Conservation (phyloP, 2,113 vertebrate genomes). For the Gobio gobio region DNA sequence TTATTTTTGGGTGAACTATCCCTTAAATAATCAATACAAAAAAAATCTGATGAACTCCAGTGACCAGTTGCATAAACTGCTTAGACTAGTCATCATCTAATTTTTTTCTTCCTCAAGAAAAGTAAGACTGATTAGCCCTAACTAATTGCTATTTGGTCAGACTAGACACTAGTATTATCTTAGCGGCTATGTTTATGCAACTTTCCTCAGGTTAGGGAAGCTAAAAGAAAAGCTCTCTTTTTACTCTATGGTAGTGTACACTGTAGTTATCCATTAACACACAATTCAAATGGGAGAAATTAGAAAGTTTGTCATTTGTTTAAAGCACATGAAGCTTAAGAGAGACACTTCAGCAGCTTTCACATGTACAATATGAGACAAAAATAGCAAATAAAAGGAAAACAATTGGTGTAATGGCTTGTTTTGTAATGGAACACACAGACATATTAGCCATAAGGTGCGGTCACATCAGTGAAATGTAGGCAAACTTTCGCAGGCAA, state of each 20-base stretch:
- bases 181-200: too few species aligned
- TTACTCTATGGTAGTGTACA: background rate
- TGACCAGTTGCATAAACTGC: too few species aligned
- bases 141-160: too few species aligned
- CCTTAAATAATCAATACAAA: background rate
- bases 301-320: background rate
- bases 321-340: slow-evolving; percentile 11
- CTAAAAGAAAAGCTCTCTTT: slow-evolving; percentile 43
- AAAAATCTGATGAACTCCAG: background rate
- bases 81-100: too few species aligned
- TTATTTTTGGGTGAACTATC: too few species aligned
- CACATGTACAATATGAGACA: background rate
- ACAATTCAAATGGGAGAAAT: background rate
- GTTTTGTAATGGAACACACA: background rate
- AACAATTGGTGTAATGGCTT: background rate
- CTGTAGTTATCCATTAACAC: slow-evolving; percentile 52
- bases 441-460: background rate
- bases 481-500: background rate
- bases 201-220: background rate
- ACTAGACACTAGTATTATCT: too few species aligned
- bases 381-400: background rate
- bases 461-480: background rate
- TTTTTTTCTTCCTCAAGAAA: too few species aligned
- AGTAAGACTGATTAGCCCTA: too few species aligned
- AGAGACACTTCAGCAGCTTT: background rate